A percentile compares a stretch with the other conserved stretches of the same genome.
These are phyloP conservation scores for Clarias batrachus DNA, from an alignment of 2,113 vertebrate genomes.

Conservation along the genomic window DNA sequence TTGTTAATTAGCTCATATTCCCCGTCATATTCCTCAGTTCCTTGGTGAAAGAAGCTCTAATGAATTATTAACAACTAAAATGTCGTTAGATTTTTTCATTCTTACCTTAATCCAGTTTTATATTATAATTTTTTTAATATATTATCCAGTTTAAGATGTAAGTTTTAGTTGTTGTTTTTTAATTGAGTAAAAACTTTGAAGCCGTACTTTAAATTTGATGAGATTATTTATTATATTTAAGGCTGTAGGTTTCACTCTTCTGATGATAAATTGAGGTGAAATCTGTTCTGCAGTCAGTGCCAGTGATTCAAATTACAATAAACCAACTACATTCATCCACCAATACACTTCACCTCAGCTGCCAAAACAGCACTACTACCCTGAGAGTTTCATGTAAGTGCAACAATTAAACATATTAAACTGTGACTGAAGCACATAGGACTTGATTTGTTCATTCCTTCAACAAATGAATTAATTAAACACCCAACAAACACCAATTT, in stretches of 20 bases:
- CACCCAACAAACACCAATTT: no score
- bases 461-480: background rate
- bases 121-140: no score
- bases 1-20: no score
- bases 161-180: no score
- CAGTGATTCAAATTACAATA: background rate
- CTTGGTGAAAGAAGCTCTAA: no score
- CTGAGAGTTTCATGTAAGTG: background rate
- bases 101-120: no score
- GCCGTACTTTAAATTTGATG: no score
- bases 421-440: background rate
- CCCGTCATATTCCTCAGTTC: no score
- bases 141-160: no score
- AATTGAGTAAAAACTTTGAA: no score
- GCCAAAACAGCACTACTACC: background rate
- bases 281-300: background rate
- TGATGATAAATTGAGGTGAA: background rate
- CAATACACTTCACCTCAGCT: background rate
- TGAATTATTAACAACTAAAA: no score
- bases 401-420: background rate
- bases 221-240: background rate
- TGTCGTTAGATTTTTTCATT: no score
- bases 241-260: background rate
- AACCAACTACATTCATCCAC: background rate
- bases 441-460: background rate